Percentiles rank a stretch among this genome's conserved stretches.
These are phyloP conservation scores for Blera fallax DNA, from an alignment of 2,888 invertebrate genomes.

Conservation along the genomic window DNA sequence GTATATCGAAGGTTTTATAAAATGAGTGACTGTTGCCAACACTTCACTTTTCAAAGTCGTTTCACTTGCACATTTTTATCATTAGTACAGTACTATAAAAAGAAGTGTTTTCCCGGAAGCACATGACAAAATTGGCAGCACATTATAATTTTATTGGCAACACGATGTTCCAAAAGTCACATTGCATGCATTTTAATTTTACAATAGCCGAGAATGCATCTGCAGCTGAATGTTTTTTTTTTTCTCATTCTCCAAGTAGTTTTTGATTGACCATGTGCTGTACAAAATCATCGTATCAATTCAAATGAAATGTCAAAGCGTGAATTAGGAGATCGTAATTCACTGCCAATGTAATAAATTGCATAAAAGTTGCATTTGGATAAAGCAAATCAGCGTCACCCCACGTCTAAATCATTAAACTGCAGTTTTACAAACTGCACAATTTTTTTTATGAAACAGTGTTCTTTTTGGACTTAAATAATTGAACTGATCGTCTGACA, in stretches of 20 bases:
- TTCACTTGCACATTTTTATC: not conserved
- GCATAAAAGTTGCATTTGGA: no score
- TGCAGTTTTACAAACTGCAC: no score
- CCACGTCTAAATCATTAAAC: no score
- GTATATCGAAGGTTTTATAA: not conserved
- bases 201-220: not conserved
- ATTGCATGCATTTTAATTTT: not conserved
- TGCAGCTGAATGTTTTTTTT: not conserved
- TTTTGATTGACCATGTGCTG: no score
- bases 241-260: not conserved
- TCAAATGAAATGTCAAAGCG: no score
- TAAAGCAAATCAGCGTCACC: no score
- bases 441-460: no score
- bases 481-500: no score
- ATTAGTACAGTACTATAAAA: not conserved
- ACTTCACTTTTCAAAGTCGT: not conserved
- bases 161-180: not conserved
- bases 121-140: slow-evolving; percentile 24
- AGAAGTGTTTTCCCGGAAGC: slow-evolving; percentile 4
- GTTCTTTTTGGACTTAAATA: no score
- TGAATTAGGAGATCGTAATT: no score
- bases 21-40: not conserved
- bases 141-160: slow-evolving; percentile 18
- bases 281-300: no score
- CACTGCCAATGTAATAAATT: no score